A percentile compares a stretch with the other conserved stretches of the same genome.
phyloP scores from a whole-genome alignment of 92 coral and sea anemone genomes.

The Zoanthus sansibaricus region DNA sequence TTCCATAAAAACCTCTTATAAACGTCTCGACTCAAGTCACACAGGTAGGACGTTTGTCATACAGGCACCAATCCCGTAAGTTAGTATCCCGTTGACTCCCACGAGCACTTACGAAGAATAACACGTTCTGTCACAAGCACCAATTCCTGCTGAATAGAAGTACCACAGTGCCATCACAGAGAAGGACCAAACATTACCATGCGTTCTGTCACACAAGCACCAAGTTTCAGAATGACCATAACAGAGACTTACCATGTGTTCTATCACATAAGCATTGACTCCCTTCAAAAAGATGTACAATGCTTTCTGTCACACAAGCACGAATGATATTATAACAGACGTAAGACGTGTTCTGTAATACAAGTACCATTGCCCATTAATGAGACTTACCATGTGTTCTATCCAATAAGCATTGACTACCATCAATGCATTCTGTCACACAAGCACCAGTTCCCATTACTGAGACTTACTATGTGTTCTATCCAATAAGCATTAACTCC shows the following conservation, averaged over 20 bases:
- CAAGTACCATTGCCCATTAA: background rate
- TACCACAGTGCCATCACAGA: no score
- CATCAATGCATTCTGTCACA: background rate
- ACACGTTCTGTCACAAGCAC: no score
- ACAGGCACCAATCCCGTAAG: background rate
- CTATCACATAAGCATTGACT: background rate
- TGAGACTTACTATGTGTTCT: background rate
- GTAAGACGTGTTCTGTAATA: background rate
- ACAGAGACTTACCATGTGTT: background rate
- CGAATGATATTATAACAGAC: no score
- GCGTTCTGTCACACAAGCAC: background rate
- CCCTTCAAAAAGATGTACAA: background rate
- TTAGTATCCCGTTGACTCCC: no score
- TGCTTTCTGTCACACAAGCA: background rate
- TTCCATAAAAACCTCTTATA: background rate
- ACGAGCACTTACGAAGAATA: no score
- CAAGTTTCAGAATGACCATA: background rate
- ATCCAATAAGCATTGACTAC: background rate
- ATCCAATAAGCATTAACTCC: background rate
- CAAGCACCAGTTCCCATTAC: background rate
- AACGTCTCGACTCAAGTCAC: background rate
- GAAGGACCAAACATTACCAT: background rate
- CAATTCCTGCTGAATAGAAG: no score
- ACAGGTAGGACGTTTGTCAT: background rate
- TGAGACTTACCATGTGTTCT: background rate